phyloP scores from a whole-genome alignment of 2,113 vertebrate species.

The Cariama cristata region DNA sequence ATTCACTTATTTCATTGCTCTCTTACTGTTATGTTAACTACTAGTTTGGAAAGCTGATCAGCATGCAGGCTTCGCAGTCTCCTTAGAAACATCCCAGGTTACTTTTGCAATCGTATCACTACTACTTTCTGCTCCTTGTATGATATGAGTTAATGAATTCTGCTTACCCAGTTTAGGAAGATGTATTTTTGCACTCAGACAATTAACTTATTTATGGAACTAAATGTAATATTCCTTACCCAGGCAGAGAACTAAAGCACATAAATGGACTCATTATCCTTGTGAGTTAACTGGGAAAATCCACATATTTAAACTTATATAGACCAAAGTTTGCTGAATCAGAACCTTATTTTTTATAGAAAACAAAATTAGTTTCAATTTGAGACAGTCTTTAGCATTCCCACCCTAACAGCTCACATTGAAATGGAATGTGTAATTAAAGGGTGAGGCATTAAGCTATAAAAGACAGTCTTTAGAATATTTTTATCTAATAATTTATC shows the following conservation, averaged over 20 bases:
- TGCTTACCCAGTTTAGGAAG: neutral
- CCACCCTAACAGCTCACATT: neutral
- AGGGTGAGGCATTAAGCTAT: neutral
- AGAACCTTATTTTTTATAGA: slow-evolving; percentile 4
- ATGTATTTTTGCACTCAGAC: slow-evolving; percentile 4
- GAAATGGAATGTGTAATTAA: neutral
- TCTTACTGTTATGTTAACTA: neutral
- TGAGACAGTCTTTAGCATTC: neutral
- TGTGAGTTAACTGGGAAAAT: slow-evolving; percentile 21
- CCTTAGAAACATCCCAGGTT: neutral
- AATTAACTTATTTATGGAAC: slow-evolving; percentile 4
- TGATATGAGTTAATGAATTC: neutral
- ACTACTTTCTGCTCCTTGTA: neutral
- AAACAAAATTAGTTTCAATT: slow-evolving; percentile 45
- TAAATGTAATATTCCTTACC: neutral
- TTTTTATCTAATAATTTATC: neutral
- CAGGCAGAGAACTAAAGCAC: neutral
- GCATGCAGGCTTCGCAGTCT: neutral
- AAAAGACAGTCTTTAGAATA: neutral
- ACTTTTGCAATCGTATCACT: neutral
- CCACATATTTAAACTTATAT: neutral
- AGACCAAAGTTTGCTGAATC: slow-evolving; percentile 6
- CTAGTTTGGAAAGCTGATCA: neutral
- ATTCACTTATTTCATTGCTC: neutral
- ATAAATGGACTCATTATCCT: slow-evolving; percentile 6